Conservation (phyloP, 2,113 vertebrate species). For the Apodemus sylvaticus region DNA sequence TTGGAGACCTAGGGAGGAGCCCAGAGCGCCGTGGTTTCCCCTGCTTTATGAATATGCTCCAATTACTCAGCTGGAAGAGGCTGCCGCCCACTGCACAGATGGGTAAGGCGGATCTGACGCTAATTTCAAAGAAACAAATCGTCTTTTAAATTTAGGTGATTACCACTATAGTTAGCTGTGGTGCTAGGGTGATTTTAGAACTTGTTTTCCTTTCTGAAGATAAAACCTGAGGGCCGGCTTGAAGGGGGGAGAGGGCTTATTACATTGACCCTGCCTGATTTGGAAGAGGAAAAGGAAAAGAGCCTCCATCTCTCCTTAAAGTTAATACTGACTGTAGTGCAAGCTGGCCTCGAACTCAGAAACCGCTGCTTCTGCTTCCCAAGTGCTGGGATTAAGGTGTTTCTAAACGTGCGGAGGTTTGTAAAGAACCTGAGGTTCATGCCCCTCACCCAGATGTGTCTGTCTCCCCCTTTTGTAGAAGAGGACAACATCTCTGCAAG, state of each 20-base stretch:
- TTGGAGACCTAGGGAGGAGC: not conserved
- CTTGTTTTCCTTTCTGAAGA: not conserved
- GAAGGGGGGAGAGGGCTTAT: not conserved
- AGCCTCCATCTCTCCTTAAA: not conserved
- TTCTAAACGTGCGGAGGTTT: not conserved
- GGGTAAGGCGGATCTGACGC: not conserved
- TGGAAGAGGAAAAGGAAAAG: not conserved
- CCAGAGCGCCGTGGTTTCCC: not conserved
- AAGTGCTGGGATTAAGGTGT: not conserved
- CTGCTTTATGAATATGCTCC: not conserved
- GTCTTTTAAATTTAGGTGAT: slow-evolving; percentile 17
- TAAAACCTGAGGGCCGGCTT: not conserved
- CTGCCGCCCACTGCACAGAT: not conserved
- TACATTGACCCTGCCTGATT: not conserved
- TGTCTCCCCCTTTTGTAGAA: not conserved
- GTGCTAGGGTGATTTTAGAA: slow-evolving; percentile 7
- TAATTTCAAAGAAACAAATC: slow-evolving; percentile 9
- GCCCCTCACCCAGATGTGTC: not conserved
- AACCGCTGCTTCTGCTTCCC: not conserved
- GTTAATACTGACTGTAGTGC: not conserved
- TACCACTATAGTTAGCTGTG: not conserved
- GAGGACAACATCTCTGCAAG: rapidly evolving
- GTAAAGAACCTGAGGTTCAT: not conserved
- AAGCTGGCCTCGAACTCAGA: not conserved
- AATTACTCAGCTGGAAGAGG: not conserved